These are phyloP conservation scores for Tapera naevia DNA, from an alignment of 2,797 vertebrate species.

Conservation along the genomic window DNA sequence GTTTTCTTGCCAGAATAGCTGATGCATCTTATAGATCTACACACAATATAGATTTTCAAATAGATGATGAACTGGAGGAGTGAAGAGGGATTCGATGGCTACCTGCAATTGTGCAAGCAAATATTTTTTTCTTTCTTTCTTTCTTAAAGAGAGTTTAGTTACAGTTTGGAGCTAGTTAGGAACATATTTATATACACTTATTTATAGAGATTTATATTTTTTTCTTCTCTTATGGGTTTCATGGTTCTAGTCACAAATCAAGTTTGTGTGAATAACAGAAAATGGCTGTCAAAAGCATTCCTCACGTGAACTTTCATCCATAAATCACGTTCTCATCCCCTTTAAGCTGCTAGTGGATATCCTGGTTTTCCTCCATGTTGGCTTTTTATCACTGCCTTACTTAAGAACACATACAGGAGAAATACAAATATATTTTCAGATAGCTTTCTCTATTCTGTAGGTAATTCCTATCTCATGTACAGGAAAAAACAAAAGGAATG, in stretches of 20 bases:
- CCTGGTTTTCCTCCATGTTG: accelerated
- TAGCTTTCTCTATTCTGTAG: neutral
- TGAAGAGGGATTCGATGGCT: accelerated
- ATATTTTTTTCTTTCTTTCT: neutral
- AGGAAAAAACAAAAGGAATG: neutral
- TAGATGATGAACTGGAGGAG: neutral
- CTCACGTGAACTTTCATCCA: neutral
- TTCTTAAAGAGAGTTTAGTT: neutral
- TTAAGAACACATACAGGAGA: neutral
- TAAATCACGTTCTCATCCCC: neutral
- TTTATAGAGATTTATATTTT: too few relatives aligned
- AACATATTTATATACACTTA: neutral
- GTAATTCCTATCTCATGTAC: neutral
- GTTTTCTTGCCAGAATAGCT: neutral
- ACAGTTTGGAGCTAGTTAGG: neutral
- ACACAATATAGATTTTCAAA: neutral
- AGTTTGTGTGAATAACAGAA: neutral
- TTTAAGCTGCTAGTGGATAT: neutral
- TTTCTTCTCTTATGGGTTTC: neutral
- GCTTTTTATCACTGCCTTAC: neutral
- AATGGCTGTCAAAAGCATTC: neutral
- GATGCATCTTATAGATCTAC: neutral
- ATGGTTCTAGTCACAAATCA: neutral
- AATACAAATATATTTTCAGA: neutral
- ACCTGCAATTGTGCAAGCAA: neutral